phyloP scores from a whole-genome alignment of 2,888 invertebrate species.

The Drosophila formosana region DNA sequence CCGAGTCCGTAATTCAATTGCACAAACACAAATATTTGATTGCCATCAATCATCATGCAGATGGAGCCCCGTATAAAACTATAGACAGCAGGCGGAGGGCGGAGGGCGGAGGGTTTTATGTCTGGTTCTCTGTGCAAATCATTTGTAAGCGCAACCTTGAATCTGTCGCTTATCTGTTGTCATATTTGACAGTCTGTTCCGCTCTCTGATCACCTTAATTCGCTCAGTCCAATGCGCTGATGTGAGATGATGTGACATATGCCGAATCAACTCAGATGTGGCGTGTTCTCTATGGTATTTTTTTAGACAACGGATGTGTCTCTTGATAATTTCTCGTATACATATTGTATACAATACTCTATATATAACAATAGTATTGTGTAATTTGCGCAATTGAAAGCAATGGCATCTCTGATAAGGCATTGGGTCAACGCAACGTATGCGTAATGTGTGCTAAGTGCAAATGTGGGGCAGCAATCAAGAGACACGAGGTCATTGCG shows the following conservation, averaged over 20 bases:
- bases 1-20: conserved; percentile 40
- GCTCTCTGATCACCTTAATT: conserved; percentile 41
- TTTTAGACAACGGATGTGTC: conserved; percentile 47
- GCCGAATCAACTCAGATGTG: conserved; percentile 31
- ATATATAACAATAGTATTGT: conserved; percentile 6
- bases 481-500: conserved; percentile 8
- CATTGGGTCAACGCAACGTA: conserved; percentile 48
- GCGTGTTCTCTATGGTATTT: conserved; percentile 13
- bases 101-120: no score
- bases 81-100: neutral
- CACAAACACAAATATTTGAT: conserved; percentile 50
- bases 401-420: conserved; percentile 40
- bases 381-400: conserved; percentile 46
- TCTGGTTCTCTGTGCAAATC: conserved; percentile 12
- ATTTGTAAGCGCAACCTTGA: conserved; percentile 29
- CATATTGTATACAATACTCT: conserved; percentile 12
- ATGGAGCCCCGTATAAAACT: neutral
- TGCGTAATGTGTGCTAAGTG: conserved; percentile 34
- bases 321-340: conserved; percentile 14
- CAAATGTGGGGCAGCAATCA: neutral
- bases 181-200: conserved; percentile 48
- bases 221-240: conserved; percentile 23
- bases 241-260: conserved; percentile 23
- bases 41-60: conserved; percentile 60
- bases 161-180: conserved; percentile 6